Evolutionary conservation across 2,888 invertebrate species (phyloP).

Genomic region (Trachelus troglodyta): DNA sequence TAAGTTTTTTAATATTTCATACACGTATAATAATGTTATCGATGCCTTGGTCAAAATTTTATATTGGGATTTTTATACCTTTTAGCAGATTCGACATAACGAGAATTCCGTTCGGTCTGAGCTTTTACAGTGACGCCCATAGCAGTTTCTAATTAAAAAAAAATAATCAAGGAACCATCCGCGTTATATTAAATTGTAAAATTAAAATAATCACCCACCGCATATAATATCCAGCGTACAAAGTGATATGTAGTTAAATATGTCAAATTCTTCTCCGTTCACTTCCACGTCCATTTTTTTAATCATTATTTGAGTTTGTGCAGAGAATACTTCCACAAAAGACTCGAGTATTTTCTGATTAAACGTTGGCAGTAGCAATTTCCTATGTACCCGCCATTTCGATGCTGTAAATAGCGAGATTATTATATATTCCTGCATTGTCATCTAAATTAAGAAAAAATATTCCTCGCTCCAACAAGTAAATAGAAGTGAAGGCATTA

Average conservation of each 20-base stretch:
- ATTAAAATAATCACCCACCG: constrained; percentile 28
- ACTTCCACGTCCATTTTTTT: constrained; percentile 39
- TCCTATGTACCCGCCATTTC: constrained; percentile 48
- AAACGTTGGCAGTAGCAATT: constrained; percentile 46
- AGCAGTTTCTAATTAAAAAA: constrained; percentile 29
- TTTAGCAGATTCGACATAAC: constrained; percentile 34
- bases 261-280: constrained; percentile 38
- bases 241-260: constrained; percentile 40
- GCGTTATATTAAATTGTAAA: background rate
- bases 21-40: constrained; percentile 45
- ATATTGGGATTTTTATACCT: constrained; percentile 15
- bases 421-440: background rate
- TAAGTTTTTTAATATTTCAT: constrained; percentile 25
- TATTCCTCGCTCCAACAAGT: background rate
- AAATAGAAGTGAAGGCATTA: background rate
- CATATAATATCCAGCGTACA: constrained; percentile 48
- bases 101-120: constrained; percentile 27
- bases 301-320: constrained; percentile 39
- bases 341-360: constrained; percentile 43
- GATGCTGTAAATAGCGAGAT: constrained; percentile 25
- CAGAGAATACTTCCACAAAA: constrained; percentile 44
- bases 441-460: background rate
- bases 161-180: background rate
- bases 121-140: constrained; percentile 37
- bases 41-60: background rate